These are phyloP conservation scores for Malthinus flaveolus DNA, from an alignment of 2,888 invertebrate genomes.

Conservation along the genomic window DNA sequence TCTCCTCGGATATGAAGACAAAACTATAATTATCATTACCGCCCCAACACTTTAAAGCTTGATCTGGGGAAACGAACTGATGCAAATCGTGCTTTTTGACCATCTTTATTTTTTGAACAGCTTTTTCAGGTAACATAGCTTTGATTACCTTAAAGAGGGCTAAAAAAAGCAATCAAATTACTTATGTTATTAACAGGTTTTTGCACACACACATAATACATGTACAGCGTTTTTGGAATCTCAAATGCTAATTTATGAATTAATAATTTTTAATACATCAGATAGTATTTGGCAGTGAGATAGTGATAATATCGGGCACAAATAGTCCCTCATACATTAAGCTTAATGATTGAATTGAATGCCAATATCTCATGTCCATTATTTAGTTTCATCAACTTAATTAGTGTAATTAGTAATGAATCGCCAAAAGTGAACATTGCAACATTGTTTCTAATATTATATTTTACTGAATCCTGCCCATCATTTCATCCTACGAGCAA, in stretches of 20 bases:
- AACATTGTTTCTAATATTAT: too few relatives aligned
- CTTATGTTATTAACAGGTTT: neutral
- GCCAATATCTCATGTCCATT: too few relatives aligned
- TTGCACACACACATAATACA: too few relatives aligned
- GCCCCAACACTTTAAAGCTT: conserved; percentile 80
- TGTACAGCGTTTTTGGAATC: neutral
- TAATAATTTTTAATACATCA: too few relatives aligned
- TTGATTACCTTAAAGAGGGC: conserved; percentile 92
- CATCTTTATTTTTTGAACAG: conserved; percentile 86
- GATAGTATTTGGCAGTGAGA: too few relatives aligned
- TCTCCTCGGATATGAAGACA: conserved; percentile 67
- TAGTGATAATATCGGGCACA: too few relatives aligned
- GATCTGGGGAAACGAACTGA: conserved; percentile 73
- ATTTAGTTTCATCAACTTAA: neutral
- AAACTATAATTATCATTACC: conserved; percentile 75
- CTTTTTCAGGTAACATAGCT: conserved; percentile 82
- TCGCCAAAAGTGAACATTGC: too few relatives aligned
- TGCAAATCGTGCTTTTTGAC: conserved; percentile 74
- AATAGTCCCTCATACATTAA: too few relatives aligned
- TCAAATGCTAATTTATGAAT: too few relatives aligned
- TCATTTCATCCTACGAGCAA: too few relatives aligned
- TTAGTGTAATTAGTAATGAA: neutral
- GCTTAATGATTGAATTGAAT: too few relatives aligned
- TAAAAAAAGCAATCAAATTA: conserved; percentile 54
- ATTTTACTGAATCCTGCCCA: too few relatives aligned